Evolutionary conservation across 2,113 vertebrate genomes (phyloP), one percentile per base, ranked within the genome.

Genomic region (Melanerpes aurifrons): DNA sequence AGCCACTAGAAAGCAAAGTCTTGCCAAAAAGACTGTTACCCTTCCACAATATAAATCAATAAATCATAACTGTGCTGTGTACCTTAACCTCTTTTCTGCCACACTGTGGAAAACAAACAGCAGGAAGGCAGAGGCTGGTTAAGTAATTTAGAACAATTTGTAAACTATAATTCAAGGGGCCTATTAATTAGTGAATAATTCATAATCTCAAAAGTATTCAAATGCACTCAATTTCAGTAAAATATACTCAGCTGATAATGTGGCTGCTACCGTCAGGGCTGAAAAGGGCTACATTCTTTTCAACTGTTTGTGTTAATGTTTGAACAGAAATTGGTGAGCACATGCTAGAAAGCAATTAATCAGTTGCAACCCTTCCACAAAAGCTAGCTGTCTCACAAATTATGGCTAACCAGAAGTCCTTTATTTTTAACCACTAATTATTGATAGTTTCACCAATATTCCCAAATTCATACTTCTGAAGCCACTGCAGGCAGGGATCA

Each of bases 11-110:
- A 92, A 79, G 69, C 40, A 35, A 92, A 88, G 20, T 71, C 61
- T 88, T 95, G 89, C 70, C 86, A 95, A 96, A 68, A 92, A 87
- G 31, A 68, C 77, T 92, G 70, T 68, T 94, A 90, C 24, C 43
- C 87, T 71, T 78, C 76, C 40, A 69, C 54, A 58, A 26, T 40
- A 73, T 84, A 95, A 96, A 94, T 75, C 68, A 95, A 85, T 91
- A 96, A 95, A 93, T 86, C 63, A 58, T 84, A 95, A 84, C 37
- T 92, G 22, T 29, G 50, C 43, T n/a, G 26, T 48, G 67, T 87
- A 90, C 45, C 58, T 92, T 93, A 61, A 92, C 53, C 87, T 88
- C 40, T 90, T 78, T 81, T 70, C 64, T 83, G 81, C 78, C 50
- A 59, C 85, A 69, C 22, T 25, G 21, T 57, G 48, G 45, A 82